phyloP scores from a whole-genome alignment of 2,113 vertebrate genomes.

The Siphamia tubifer region DNA sequence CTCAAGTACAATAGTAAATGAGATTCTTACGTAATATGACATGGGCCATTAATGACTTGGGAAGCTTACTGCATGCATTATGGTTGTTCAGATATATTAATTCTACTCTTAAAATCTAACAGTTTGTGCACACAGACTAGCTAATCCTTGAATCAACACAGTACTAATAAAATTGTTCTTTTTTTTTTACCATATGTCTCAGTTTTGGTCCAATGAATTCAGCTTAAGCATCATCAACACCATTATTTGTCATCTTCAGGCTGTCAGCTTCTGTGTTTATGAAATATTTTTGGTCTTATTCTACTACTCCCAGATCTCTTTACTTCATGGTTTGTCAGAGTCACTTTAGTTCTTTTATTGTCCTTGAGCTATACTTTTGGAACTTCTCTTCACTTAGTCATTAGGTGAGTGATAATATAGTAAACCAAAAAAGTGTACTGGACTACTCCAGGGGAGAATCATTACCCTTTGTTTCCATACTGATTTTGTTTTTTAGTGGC shows the following conservation, averaged over 20 bases:
- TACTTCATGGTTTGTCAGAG: background rate
- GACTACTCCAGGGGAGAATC: background rate
- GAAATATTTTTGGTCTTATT: constrained; percentile 14
- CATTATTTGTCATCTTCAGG: constrained; percentile 29
- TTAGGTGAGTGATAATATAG: background rate
- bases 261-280: constrained; percentile 1
- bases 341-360: background rate
- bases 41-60: constrained; percentile 36
- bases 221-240: constrained; percentile 21
- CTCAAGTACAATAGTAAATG: constrained; percentile 65
- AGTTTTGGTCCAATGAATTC: constrained; percentile 22
- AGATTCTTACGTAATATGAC: constrained; percentile 47
- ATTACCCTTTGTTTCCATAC: background rate
- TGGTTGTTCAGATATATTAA: constrained; percentile 8
- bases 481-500: background rate
- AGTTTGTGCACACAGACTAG: background rate
- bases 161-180: constrained; percentile 14
- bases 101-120: constrained; percentile 24
- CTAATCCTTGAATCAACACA: background rate
- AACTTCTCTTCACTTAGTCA: background rate
- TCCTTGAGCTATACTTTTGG: background rate
- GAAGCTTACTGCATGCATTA: constrained; percentile 31
- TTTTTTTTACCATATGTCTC: constrained; percentile 14
- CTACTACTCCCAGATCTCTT: background rate
- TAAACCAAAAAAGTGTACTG: background rate